These are phyloP conservation scores for Sebastes variabilis DNA, from an alignment of 2,797 vertebrate genomes.

Conservation along the genomic window DNA sequence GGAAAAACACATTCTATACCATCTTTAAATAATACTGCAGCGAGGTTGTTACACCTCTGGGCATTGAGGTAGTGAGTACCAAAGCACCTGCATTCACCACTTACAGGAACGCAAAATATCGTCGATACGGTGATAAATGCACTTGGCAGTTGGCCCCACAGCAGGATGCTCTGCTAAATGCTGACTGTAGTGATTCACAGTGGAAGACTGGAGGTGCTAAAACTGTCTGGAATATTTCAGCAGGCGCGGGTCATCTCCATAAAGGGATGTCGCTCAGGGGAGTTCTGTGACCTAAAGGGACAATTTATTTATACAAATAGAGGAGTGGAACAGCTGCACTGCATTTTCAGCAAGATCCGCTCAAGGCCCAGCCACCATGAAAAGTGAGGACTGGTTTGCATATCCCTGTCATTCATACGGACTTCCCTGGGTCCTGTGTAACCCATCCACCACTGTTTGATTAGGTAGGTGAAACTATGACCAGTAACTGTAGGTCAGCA, in stretches of 20 bases:
- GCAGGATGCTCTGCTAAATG: constrained; percentile 44
- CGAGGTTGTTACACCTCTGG: constrained; percentile 18
- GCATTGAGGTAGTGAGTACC: constrained; percentile 4
- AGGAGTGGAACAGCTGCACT: not conserved
- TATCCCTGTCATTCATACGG: constrained; percentile 20
- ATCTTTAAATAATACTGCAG: constrained; percentile 27
- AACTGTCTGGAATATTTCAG: constrained; percentile 55
- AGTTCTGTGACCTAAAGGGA: constrained; percentile 44
- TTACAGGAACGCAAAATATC: constrained; percentile 29
- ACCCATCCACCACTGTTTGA: not conserved
- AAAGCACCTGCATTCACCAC: constrained; percentile 14
- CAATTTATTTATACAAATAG: constrained; percentile 43
- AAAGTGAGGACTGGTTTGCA: constrained; percentile 19
- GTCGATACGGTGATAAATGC: constrained; percentile 52
- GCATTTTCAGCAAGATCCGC: constrained; percentile 15
- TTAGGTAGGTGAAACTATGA: not conserved
- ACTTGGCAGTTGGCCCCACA: constrained; percentile 44
- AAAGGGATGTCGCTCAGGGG: constrained; percentile 46
- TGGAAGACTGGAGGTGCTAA: constrained; percentile 44
- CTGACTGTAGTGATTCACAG: constrained; percentile 55
- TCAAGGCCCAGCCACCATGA: not conserved
- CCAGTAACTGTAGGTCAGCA: not conserved
- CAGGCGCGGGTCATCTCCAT: constrained; percentile 48
- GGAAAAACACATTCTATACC: constrained; percentile 4
- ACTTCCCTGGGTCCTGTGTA: not conserved